A percentile compares a stretch with the other conserved stretches of the same genome.
phyloP scores from a whole-genome alignment of 2,113 vertebrate species.

The Empidonax traillii region DNA sequence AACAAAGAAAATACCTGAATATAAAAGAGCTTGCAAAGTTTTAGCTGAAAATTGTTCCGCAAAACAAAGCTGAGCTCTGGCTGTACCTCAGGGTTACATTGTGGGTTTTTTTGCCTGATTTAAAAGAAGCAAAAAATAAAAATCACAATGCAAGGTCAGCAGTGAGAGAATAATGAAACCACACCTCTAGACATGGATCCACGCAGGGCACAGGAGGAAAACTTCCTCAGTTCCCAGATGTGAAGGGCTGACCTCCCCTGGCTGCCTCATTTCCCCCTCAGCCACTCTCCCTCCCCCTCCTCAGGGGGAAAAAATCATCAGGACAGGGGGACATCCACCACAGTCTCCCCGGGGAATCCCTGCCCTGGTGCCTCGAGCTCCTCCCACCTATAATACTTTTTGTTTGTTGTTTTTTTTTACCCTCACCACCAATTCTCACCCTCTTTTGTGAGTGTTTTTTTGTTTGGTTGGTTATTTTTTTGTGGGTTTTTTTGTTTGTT shows the following conservation, averaged over 20 bases:
- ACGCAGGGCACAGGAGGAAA: not conserved
- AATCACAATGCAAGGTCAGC: not conserved
- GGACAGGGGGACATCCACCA: not conserved
- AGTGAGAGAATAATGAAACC: not conserved
- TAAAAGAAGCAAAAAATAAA: not conserved
- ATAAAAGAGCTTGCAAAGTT: not conserved
- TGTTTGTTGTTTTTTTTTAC: not conserved
- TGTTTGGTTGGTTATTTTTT: no score
- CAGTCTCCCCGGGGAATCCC: fast-evolving
- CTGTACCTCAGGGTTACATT: not conserved
- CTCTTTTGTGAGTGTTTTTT: no score
- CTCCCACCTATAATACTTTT: not conserved
- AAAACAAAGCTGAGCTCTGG: not conserved
- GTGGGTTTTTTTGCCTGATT: not conserved
- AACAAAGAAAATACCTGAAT: conserved; percentile 1
- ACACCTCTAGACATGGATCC: not conserved
- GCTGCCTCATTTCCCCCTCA: not conserved
- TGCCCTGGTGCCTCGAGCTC: fast-evolving
- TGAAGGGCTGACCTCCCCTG: not conserved
- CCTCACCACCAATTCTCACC: not conserved
- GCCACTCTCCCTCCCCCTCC: not conserved
- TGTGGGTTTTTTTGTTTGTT: no score
- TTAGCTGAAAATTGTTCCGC: not conserved
- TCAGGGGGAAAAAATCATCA: not conserved
- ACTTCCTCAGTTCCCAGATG: not conserved